phyloP scores from a whole-genome alignment of 2,113 vertebrate genomes.

The Forbesichthys papilliferus region DNA sequence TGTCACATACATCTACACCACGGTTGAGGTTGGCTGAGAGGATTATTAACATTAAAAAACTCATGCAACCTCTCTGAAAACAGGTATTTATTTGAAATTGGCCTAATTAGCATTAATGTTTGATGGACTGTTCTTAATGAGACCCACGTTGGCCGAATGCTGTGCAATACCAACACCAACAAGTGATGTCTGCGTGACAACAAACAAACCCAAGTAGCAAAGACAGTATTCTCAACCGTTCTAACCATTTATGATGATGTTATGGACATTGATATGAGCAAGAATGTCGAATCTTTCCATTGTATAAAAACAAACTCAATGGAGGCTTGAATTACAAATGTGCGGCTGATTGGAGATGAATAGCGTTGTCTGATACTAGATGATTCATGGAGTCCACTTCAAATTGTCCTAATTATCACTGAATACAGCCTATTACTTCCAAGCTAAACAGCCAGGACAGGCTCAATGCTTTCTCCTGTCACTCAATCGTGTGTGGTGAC shows the following conservation, averaged over 20 bases:
- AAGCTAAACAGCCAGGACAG: conserved; percentile 31
- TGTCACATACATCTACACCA: too few species aligned
- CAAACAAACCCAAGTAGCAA: conserved; percentile 59
- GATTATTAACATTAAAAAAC: conserved; percentile 24
- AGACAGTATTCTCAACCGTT: conserved; percentile 37
- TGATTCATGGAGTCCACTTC: conserved; percentile 65
- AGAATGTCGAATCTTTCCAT: conserved; percentile 47
- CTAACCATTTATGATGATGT: conserved; percentile 37
- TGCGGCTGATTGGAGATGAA: conserved; percentile 60
- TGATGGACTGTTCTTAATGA: conserved; percentile 55
- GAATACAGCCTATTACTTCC: conserved; percentile 42
- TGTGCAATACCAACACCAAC: conserved; percentile 51
- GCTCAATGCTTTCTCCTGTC: conserved; percentile 22
- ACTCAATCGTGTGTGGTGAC: conserved; percentile 3
- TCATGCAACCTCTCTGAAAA: conserved; percentile 12
- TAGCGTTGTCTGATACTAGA: conserved; percentile 40
- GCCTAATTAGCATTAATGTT: conserved; percentile 68
- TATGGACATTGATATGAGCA: conserved; percentile 50
- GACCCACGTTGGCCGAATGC: conserved; percentile 19
- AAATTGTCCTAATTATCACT: conserved; percentile 66
- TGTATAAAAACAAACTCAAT: conserved; percentile 61
- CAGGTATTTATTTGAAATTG: conserved; percentile 37
- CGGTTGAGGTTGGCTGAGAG: too few species aligned
- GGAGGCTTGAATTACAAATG: conserved; percentile 62
- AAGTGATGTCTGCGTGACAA: conserved; percentile 58